Evolutionary conservation across 2,888 invertebrate genomes (phyloP).

Genomic region (Leptinotarsa peninsularis): DNA sequence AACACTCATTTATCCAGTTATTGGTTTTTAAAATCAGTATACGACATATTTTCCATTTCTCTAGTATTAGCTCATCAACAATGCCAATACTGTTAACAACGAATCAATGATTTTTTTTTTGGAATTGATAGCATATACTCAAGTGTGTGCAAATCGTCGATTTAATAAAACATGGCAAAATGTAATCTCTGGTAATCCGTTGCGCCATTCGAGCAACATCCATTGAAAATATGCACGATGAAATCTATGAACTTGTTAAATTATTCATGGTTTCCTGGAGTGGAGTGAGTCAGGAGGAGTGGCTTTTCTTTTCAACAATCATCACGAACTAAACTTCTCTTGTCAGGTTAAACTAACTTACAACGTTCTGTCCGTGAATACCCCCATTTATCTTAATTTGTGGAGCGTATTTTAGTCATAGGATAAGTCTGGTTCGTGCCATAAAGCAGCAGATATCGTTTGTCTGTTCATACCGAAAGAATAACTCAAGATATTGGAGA

Average conservation of each 20-base stretch:
- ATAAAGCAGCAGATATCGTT: conserved; percentile 57
- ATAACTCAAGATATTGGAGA: conserved; percentile 54
- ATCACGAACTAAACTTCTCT: conserved; percentile 26
- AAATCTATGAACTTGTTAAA: conserved; percentile 9
- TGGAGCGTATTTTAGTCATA: conserved; percentile 47
- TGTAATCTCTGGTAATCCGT: no score
- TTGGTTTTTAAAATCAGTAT: no score
- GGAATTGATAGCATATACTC: no score
- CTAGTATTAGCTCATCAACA: no score
- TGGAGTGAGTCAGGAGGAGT: conserved; percentile 12
- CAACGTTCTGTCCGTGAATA: conserved; percentile 42
- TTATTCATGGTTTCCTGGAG: conserved; percentile 9
- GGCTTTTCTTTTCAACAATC: conserved; percentile 17
- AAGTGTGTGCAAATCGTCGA: no score
- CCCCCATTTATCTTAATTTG: conserved; percentile 49
- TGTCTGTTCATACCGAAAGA: conserved; percentile 49
- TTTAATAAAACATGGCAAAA: no score
- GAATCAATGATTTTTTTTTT: no score
- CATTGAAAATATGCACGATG: background rate
- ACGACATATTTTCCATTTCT: no score
- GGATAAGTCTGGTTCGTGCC: conserved; percentile 45
- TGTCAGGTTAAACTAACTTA: conserved; percentile 32
- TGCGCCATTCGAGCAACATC: background rate
- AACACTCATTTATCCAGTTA: no score
- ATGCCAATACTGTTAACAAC: no score